These are phyloP conservation scores for Campoplex nolae DNA, from an alignment of 2,888 invertebrate species.

Conservation along the genomic window DNA sequence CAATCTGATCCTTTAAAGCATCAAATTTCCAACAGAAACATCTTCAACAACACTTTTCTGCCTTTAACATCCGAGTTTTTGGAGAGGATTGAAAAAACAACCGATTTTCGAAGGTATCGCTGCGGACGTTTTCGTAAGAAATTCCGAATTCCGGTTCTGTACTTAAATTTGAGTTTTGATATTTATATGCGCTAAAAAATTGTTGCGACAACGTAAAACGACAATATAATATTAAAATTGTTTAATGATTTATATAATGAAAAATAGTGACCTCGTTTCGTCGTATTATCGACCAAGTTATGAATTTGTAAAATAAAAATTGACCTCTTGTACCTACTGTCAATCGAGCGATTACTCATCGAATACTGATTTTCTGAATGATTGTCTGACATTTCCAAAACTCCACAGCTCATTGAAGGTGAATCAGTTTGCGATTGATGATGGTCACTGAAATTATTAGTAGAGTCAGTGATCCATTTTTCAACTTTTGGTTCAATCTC, in stretches of 20 bases:
- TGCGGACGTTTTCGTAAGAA: background rate
- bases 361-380: constrained; percentile 76
- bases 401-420: constrained; percentile 30
- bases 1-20: too few relatives aligned
- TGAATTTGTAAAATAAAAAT: constrained; percentile 27
- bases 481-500: constrained; percentile 79
- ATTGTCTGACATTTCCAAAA: constrained; percentile 74
- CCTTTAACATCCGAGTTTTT: background rate
- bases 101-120: background rate
- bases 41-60: background rate
- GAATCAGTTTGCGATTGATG: constrained; percentile 57
- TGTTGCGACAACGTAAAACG: background rate
- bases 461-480: constrained; percentile 78
- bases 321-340: constrained; percentile 75
- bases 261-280: background rate
- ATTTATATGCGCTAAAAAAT: background rate
- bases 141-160: background rate
- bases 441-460: constrained; percentile 66
- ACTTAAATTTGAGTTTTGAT: too few relatives aligned
- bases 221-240: background rate
- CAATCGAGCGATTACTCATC: constrained; percentile 76
- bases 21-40: too few relatives aligned
- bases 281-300: background rate
- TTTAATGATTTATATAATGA: background rate
- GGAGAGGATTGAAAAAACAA: background rate